Conservation (phyloP, 2,888 invertebrate species). For the Hypomecis punctinalis region DNA sequence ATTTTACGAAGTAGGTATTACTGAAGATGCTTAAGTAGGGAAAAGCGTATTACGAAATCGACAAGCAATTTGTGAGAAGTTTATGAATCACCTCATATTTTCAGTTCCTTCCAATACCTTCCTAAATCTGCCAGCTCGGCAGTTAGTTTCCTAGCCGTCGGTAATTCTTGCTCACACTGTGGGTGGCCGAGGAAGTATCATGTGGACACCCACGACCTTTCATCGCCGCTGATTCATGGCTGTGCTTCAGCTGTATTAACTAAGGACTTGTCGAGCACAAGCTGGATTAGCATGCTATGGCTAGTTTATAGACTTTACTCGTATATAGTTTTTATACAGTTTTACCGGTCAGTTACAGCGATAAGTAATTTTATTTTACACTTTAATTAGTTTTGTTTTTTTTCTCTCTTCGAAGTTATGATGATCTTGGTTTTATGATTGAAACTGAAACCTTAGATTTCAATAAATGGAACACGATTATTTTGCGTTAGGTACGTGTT, state of each 20-base stretch:
- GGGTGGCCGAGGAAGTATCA: conserved; percentile 79
- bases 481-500: no score
- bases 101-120: conserved; percentile 30
- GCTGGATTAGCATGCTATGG: neutral
- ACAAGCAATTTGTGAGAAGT: conserved; percentile 11
- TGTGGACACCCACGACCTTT: conserved; percentile 74
- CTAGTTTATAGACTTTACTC: neutral
- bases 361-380: no score
- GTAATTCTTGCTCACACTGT: conserved; percentile 57
- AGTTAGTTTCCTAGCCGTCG: conserved; percentile 50
- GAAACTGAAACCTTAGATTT: no score
- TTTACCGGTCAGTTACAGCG: no score
- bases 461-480: no score
- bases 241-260: conserved; percentile 47
- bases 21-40: neutral
- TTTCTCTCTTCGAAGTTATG: no score
- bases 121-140: conserved; percentile 43
- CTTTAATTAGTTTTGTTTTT: no score
- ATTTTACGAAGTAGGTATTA: no score
- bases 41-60: conserved; percentile 7
- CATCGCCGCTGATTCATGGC: conserved; percentile 77
- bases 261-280: conserved; percentile 11
- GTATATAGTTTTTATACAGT: neutral
- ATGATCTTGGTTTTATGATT: no score
- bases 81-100: conserved; percentile 24